Percentiles rank a stretch among this genome's conserved stretches.
These are phyloP conservation scores for Philopedon plagiatum DNA, from an alignment of 2,888 invertebrate genomes.

Conservation along the genomic window DNA sequence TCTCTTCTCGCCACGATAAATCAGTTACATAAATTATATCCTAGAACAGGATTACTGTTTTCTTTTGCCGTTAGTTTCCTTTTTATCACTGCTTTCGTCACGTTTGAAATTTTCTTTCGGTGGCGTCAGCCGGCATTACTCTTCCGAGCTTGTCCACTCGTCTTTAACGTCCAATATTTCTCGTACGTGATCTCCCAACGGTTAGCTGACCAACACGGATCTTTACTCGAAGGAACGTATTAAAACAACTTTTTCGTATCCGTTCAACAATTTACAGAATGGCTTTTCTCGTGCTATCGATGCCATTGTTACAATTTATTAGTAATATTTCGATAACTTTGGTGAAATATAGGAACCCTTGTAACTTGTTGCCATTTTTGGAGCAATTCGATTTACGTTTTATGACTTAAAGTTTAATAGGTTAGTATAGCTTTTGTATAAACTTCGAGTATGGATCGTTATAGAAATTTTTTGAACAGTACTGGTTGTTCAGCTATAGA, in stretches of 20 bases:
- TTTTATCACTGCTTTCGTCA: conserved; percentile 37
- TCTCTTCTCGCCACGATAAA: conserved; percentile 8
- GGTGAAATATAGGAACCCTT: conserved; percentile 1
- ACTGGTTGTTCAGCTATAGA: too few relatives aligned
- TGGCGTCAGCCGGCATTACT: conserved; percentile 54
- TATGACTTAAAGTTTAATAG: not conserved
- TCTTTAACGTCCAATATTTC: conserved; percentile 53
- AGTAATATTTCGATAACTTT: conserved; percentile 18
- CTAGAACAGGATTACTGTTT: conserved; percentile 22
- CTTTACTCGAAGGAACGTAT: conserved; percentile 35
- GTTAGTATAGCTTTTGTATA: not conserved
- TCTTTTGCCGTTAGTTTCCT: conserved; percentile 16
- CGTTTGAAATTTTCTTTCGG: conserved; percentile 43
- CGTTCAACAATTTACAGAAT: conserved; percentile 31
- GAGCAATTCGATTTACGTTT: not conserved
- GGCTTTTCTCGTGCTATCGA: conserved; percentile 19
- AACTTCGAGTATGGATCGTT: too few relatives aligned
- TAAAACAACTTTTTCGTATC: conserved; percentile 40
- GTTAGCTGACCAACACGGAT: conserved; percentile 35
- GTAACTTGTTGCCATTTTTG: conserved; percentile 18
- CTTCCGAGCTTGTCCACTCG: conserved; percentile 54
- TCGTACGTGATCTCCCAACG: conserved; percentile 40
- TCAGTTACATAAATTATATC: conserved; percentile 21
- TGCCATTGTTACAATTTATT: conserved; percentile 28
- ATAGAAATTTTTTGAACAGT: too few relatives aligned